A percentile compares a stretch with the other conserved stretches of the same genome.
Conservation (phyloP, 2,113 vertebrate species). For the Pseudopodoces humilis region DNA sequence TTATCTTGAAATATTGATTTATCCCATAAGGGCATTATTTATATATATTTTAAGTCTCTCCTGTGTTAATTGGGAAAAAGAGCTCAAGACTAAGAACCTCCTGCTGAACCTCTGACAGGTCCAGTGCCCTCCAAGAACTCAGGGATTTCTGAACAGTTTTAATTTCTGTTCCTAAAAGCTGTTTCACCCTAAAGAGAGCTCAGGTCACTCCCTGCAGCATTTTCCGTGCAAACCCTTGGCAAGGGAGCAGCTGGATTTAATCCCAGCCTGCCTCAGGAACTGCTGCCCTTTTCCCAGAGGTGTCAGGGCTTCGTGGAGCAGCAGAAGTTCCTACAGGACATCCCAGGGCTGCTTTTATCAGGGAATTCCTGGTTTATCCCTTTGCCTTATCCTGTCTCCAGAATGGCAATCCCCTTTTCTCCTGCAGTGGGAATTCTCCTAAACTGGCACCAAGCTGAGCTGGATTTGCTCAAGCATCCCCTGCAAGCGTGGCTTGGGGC, state of each 20-base stretch:
- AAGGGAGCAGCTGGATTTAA: not conserved
- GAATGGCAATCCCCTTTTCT: not conserved
- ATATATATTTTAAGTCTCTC: not conserved
- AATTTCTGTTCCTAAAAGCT: not conserved
- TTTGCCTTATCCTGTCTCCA: not conserved
- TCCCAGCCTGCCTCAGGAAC: not conserved
- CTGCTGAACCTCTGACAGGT: not conserved
- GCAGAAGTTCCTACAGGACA: not conserved
- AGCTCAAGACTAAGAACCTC: not conserved
- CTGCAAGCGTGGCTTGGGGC: not conserved
- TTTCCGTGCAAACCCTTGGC: not conserved
- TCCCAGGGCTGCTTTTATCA: not conserved
- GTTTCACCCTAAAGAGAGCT: not conserved
- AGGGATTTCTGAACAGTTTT: not conserved
- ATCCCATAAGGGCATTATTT: not conserved
- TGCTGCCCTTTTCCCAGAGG: not conserved
- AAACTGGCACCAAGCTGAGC: not conserved
- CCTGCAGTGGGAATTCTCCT: not conserved
- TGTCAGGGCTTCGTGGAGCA: not conserved
- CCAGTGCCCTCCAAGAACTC: not conserved
- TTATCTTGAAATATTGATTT: not conserved
- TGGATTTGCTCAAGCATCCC: not conserved
- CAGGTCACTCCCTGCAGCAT: accelerated
- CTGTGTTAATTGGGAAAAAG: not conserved
- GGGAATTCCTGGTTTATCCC: not conserved